These are phyloP conservation scores for Alcis repandata DNA, from an alignment of 2,888 invertebrate genomes.

Conservation along the genomic window DNA sequence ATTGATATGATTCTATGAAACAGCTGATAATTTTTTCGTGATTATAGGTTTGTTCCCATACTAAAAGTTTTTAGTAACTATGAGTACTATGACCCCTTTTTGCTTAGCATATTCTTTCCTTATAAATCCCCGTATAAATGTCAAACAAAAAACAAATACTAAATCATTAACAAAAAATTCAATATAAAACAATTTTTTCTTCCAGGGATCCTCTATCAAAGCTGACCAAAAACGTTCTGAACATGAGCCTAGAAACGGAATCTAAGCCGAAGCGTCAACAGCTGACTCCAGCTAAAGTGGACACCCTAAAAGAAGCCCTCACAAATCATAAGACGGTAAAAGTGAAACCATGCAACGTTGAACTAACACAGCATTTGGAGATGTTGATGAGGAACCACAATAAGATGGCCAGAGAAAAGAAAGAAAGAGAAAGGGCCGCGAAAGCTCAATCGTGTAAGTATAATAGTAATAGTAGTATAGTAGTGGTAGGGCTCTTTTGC, in stretches of 20 bases:
- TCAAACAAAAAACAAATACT: no score
- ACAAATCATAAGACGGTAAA: slow-evolving; percentile 82
- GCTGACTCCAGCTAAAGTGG: slow-evolving; percentile 81
- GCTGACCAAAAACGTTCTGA: slow-evolving; percentile 81
- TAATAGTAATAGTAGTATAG: neutral
- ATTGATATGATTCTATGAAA: no score
- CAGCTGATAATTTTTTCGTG: no score
- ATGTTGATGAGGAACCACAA: slow-evolving; percentile 72
- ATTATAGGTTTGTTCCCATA: no score
- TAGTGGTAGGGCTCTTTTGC: no score
- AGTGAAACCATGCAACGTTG: slow-evolving; percentile 82
- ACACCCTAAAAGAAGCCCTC: slow-evolving; percentile 81
- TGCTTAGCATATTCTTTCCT: no score
- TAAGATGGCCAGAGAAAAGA: slow-evolving; percentile 69
- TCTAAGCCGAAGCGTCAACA: slow-evolving; percentile 71
- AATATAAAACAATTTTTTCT: slow-evolving; percentile 19
- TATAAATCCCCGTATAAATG: no score
- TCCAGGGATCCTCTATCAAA: slow-evolving; percentile 80
- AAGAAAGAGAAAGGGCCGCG: slow-evolving; percentile 60
- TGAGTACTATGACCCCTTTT: no score
- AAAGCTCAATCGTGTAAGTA: slow-evolving; percentile 29
- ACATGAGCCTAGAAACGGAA: slow-evolving; percentile 81
- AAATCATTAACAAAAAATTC: neutral
- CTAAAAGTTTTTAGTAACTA: no score
- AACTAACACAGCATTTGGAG: slow-evolving; percentile 74